Base-by-base conservation (phyloP, 2,888 invertebrate genomes). In the Girardia tigrina region DNA sequence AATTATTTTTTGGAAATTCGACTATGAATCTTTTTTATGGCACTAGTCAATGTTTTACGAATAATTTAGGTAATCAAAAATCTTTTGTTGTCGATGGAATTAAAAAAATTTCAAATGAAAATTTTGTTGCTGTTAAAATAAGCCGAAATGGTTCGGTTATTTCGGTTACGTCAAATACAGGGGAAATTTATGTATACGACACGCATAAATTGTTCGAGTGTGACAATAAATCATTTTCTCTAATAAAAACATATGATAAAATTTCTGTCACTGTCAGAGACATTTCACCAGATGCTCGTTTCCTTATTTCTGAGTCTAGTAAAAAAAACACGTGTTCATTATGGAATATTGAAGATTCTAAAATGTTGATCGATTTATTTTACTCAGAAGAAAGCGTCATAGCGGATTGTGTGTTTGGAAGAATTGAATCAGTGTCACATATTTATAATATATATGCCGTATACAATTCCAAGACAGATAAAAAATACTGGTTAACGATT, bases 401-500 rank as follows among this genome's bases (percentile, higher is more conserved):
- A 20, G 56, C 23, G 6, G 56, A 56, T 56, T 56, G 56, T 56
- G n/a, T 56, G 23, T 56, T 56, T 56, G 56, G 56, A 12, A 56
- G 56, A 56, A 56, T 56, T 56, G 56, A 56, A 56, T n/a, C 56
- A 8, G 56, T 56, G 4, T 56, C 56, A 56, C 56, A 56, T 56
- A 56, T 56, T 56, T 56, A 56, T 56, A 56, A 56, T 56, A 56
- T 56, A 20, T 56, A 56, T 56, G 56, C 8, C n/a, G 23, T 56
- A 20, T 56, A 56, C 23, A 56, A 56, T n/a, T 12, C 8, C 4
- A 56, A 56, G 4, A 23, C n/a, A 56, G 4, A 4, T 4, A 56
- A 56, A 6, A 56, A 56, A 56, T 56, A 56, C n/a, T 56, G 4
- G 8, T 20, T 56, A 20, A 16, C 56, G n/a, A n/a, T 8, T 56